Percentiles rank a stretch among this genome's conserved stretches.
These are phyloP conservation scores for Torymus auratus DNA, from an alignment of 2,888 invertebrate genomes.

Conservation along the genomic window DNA sequence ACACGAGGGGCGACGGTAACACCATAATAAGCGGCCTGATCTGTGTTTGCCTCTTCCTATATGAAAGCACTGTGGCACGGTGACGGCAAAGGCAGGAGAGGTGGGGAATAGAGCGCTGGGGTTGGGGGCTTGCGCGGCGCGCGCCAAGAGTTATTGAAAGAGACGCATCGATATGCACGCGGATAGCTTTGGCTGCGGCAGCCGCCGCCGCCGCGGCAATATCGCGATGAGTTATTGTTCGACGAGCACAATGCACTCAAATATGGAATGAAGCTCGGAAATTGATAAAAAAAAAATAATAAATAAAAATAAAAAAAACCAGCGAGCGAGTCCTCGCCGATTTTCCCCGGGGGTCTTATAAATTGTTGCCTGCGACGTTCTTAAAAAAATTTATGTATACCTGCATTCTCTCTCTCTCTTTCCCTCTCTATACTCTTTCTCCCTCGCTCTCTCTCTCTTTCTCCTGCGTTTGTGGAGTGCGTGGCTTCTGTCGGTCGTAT, in stretches of 20 bases:
- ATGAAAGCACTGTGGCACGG: conserved; percentile 12
- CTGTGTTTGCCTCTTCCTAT: conserved; percentile 42
- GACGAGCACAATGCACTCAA: conserved; percentile 70
- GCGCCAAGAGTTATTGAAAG: conserved; percentile 59
- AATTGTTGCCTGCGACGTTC: conserved; percentile 60
- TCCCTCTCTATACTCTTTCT: too few species aligned
- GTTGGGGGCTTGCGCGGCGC: background rate
- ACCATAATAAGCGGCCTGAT: conserved; percentile 50
- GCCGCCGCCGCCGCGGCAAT: conserved; percentile 63
- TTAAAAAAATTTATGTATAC: conserved; percentile 51
- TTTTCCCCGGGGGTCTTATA: conserved; percentile 64
- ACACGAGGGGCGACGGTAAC: conserved; percentile 21
- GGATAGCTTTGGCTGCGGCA: conserved; percentile 49
- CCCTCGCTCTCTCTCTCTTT: too few species aligned
- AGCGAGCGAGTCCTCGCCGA: conserved; percentile 59
- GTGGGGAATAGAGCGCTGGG: too few species aligned
- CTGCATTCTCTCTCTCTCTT: too few species aligned
- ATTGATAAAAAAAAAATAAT: conserved; percentile 66
- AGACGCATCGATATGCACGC: conserved; percentile 63
- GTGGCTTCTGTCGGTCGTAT: conserved; percentile 28
- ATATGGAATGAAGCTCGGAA: conserved; percentile 69
- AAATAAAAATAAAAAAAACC: conserved; percentile 59
- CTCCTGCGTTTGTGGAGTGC: conserved; percentile 38
- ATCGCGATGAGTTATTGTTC: conserved; percentile 73
- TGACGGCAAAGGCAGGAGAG: too few species aligned